A percentile compares a stretch with the other conserved stretches of the same genome.
These are phyloP conservation scores for Hemibagrus guttatus DNA, from an alignment of 2,797 vertebrate genomes.

Conservation along the genomic window DNA sequence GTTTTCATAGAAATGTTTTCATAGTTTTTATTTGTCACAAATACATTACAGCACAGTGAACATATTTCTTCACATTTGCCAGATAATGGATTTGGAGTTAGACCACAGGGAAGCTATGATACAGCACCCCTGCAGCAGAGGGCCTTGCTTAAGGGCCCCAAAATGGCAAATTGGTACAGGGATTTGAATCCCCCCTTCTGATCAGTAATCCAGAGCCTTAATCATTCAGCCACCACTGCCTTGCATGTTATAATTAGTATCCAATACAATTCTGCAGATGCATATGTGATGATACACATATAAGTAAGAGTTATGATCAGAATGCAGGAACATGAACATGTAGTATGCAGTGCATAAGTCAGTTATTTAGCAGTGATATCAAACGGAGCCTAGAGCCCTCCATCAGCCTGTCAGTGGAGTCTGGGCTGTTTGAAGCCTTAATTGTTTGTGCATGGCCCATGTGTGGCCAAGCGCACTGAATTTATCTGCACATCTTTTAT, in stretches of 20 bases:
- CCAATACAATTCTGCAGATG: not conserved
- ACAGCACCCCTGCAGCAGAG: no score
- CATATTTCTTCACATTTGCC: no score
- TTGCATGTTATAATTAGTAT: not conserved
- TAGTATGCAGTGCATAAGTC: slow-evolving; percentile 40
- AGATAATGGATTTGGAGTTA: no score
- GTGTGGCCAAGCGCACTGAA: slow-evolving; percentile 55
- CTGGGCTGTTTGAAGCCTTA: slow-evolving; percentile 61
- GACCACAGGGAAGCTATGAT: no score
- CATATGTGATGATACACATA: not conserved
- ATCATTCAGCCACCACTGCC: no score
- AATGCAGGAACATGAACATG: slow-evolving; percentile 38
- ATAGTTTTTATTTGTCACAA: no score
- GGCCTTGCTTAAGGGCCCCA: no score
- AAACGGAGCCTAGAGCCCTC: slow-evolving; percentile 37
- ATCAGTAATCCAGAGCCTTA: no score
- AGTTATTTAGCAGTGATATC: slow-evolving; percentile 23
- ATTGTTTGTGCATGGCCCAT: slow-evolving; percentile 56
- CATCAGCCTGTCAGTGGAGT: slow-evolving; percentile 37
- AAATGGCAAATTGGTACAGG: no score
- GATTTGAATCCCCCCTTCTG: no score
- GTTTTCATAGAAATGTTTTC: no score
- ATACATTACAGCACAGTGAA: no score
- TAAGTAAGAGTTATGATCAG: slow-evolving; percentile 12
- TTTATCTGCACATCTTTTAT: slow-evolving; percentile 67